phyloP scores from a whole-genome alignment of 2,113 vertebrate species.

The Mellivora capensis region DNA sequence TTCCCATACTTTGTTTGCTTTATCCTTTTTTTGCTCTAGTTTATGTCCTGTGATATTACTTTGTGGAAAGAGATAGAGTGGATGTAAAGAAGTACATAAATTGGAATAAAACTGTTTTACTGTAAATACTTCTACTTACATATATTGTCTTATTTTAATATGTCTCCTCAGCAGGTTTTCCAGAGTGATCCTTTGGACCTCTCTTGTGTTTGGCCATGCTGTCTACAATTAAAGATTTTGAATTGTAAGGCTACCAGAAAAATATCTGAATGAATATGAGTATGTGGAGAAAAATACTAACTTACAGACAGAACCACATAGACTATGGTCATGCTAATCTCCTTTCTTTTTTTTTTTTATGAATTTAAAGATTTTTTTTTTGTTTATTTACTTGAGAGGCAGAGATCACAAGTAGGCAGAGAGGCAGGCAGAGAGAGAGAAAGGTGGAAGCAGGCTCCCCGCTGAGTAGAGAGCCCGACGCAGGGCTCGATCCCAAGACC shows the following conservation, averaged over 20 bases:
- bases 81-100: slow-evolving; percentile 77
- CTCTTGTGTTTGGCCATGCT: slow-evolving; percentile 43
- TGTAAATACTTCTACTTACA: slow-evolving; percentile 59
- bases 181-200: not conserved
- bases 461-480: too few species aligned
- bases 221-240: slow-evolving; percentile 36
- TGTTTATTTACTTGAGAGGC: too few species aligned
- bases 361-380: too few species aligned
- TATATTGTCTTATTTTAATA: slow-evolving; percentile 64
- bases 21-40: not conserved
- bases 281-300: not conserved
- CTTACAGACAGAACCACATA: not conserved
- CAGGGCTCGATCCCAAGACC: too few species aligned
- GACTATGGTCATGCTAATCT: not conserved
- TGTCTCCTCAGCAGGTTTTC: slow-evolving; percentile 59
- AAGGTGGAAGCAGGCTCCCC: too few species aligned
- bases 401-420: too few species aligned
- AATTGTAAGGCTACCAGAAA: not conserved
- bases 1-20: slow-evolving; percentile 65
- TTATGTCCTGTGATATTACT: slow-evolving; percentile 73
- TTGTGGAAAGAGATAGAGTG: slow-evolving; percentile 54
- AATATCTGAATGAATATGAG: not conserved
- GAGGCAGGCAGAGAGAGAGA: too few species aligned
- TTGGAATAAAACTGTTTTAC: slow-evolving; percentile 67
- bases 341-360: too few species aligned